Evolutionary conservation across 2,888 invertebrate genomes (phyloP).

Genomic region (Proisotoma minuta): DNA sequence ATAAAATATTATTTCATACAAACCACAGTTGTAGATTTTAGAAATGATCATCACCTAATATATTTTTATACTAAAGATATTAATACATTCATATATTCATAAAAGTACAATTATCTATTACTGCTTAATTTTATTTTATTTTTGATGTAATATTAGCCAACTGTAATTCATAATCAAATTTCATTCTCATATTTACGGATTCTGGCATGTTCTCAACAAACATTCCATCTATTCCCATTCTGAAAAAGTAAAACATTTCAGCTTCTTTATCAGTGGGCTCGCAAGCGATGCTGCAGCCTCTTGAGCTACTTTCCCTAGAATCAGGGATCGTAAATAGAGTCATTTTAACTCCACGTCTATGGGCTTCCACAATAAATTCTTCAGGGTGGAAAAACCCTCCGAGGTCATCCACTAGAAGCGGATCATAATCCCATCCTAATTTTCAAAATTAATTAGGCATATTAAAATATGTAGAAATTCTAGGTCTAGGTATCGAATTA

Average conservation of each 20-base stretch:
- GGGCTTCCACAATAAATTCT: slow-evolving; percentile 25
- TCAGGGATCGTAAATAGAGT: slow-evolving; percentile 35
- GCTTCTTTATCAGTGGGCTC: slow-evolving; percentile 23
- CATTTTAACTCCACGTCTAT: slow-evolving; percentile 22
- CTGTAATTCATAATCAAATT: slow-evolving; percentile 10
- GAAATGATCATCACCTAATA: too few species aligned
- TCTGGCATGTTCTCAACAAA: slow-evolving; percentile 39
- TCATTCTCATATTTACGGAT: slow-evolving; percentile 17
- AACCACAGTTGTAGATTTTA: too few species aligned
- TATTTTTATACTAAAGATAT: too few species aligned
- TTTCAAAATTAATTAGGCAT: too few species aligned
- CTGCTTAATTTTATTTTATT: too few species aligned
- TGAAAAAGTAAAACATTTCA: slow-evolving; percentile 35
- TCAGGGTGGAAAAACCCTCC: slow-evolving; percentile 31
- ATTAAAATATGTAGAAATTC: background rate
- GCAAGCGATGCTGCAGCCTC: slow-evolving; percentile 26
- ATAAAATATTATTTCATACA: too few species aligned
- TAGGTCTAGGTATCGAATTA: background rate
- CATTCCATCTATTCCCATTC: slow-evolving; percentile 34
- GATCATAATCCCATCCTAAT: slow-evolving; percentile 14
- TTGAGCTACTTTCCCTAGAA: slow-evolving; percentile 24
- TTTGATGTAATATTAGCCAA: slow-evolving; percentile 1
- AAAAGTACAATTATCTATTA: too few species aligned
- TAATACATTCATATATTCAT: too few species aligned
- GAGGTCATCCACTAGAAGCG: slow-evolving; percentile 6